Base-by-base conservation (phyloP, 2,113 vertebrate genomes). In the Plecotus auritus region DNA sequence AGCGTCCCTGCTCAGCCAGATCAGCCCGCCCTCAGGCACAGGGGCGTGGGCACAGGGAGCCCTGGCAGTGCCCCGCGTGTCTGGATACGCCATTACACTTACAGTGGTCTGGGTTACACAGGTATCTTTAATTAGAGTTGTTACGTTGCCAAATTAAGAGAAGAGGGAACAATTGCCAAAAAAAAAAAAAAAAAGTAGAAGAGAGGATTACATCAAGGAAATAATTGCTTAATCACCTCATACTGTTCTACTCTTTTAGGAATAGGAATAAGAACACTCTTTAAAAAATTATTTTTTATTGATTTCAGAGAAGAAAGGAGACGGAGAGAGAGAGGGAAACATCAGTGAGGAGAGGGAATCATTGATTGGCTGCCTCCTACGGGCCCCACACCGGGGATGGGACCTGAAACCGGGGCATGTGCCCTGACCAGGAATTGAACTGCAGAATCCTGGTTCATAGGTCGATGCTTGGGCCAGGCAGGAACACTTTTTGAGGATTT, bases 61-160 rank as follows among this genome's bases (percentile, higher is more conserved):
- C 49, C 37, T 70, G 56, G 78, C n/a, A 35, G 18, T 49, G 5
- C n/a, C 59, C 28, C 4, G 9, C 59, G 26, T 61, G 59, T 28
- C 23, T 61, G 5, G 59, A 61, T 61, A 61, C 59, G 23, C 59
- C 59, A 37, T 78, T 85, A 85, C 49, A 49, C 12, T 72, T 64
- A 40, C 2, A 28, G 59, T 85, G 40, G n/a, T 89, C 59, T 89
- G 61, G 42, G 23, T 83, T 91, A 32, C 23, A 69, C n/a, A 67
- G 74, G 28, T 66, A 17, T 40, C 51, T 93, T 91, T 95, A 86
- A 91, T 94, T 78, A 96, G 84, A 76, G 84, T 37, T 66, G 66
- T 47, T 91, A 67, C 69, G 47, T 74, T 76, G 84, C 66, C 80
- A 80, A 89, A 76, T 64, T 91, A 94, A 91, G 64, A 95, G 78